phyloP scores from a whole-genome alignment of 2,888 invertebrate genomes.

The Lacanobia wlatinum region DNA sequence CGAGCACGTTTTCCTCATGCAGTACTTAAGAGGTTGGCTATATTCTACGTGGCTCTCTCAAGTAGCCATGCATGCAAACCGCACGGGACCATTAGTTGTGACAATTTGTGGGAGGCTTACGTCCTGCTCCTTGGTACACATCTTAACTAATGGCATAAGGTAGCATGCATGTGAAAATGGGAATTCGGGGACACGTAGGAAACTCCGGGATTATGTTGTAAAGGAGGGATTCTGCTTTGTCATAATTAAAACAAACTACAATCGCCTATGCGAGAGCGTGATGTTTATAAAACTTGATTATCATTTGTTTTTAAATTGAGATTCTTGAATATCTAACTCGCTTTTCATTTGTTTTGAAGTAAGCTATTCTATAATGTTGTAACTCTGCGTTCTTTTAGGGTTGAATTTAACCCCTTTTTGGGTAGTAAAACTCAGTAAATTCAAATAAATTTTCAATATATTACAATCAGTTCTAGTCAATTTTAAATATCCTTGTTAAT shows the following conservation, averaged over 20 bases:
- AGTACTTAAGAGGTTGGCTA: slow-evolving; percentile 34
- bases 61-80: slow-evolving; percentile 53
- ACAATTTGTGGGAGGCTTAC: slow-evolving; percentile 56
- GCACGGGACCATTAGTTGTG: slow-evolving; percentile 47
- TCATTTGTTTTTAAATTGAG: slow-evolving; percentile 15
- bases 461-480: no score
- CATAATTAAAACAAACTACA: slow-evolving; percentile 18
- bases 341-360: neutral
- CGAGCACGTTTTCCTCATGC: slow-evolving; percentile 31
- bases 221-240: neutral
- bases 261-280: neutral
- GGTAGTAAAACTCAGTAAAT: no score
- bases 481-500: no score
- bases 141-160: slow-evolving; percentile 38
- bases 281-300: neutral
- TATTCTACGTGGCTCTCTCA: slow-evolving; percentile 45
- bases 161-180: slow-evolving; percentile 27
- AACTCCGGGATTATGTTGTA: slow-evolving; percentile 13
- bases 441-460: no score
- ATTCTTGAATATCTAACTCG: neutral
- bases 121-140: slow-evolving; percentile 36
- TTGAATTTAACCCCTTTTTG: no score
- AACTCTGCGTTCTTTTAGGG: neutral
- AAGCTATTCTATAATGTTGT: neutral
- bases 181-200: slow-evolving; percentile 19